Conservation (phyloP, 2,113 vertebrate genomes). For the Rostratula benghalensis region DNA sequence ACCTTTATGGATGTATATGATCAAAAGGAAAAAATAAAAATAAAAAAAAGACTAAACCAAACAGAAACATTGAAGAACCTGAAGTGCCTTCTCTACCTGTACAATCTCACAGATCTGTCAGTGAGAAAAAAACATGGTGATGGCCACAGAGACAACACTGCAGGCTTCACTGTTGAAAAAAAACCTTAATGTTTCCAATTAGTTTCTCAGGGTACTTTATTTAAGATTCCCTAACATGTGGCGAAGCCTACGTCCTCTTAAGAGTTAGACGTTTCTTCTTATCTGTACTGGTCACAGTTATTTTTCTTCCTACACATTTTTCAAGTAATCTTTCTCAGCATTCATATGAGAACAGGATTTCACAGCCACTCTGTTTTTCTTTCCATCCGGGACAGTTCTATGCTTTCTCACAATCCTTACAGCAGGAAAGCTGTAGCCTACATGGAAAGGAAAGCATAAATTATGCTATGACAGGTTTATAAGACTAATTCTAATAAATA, state of each 20-base stretch:
- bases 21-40: neutral
- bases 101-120: neutral
- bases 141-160: neutral
- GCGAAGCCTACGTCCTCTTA: neutral
- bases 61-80: neutral
- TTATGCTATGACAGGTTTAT: constrained; percentile 30
- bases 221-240: constrained; percentile 15
- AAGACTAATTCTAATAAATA: constrained; percentile 56
- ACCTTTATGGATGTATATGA: neutral
- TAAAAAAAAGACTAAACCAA: neutral
- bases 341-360: neutral
- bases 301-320: constrained; percentile 30
- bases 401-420: constrained; percentile 27
- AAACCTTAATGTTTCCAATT: neutral
- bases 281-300: neutral
- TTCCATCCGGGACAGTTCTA: neutral
- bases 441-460: constrained; percentile 39
- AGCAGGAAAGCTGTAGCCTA: constrained; percentile 3
- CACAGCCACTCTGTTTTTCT: neutral
- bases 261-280: constrained; percentile 7
- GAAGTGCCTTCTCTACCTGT: neutral
- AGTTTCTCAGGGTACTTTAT: neutral
- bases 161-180: neutral
- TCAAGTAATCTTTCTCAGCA: neutral
- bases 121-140: neutral